Conservation (phyloP, 2,797 vertebrate species). For the Clarias laeviceps region DNA sequence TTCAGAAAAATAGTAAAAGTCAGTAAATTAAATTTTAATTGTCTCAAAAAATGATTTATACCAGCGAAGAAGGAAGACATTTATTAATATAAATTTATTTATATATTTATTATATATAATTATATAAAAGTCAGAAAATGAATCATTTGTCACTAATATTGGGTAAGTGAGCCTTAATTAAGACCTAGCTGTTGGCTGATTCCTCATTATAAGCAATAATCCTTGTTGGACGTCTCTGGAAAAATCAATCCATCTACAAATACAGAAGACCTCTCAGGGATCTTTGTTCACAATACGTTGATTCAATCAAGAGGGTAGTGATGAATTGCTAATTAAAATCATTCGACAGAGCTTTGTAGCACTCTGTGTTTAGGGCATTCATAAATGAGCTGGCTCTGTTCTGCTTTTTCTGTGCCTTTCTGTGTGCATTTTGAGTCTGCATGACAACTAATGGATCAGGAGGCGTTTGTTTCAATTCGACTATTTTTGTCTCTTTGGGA, state of each 20-base stretch:
- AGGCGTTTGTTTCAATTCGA: background rate
- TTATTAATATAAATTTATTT: too few relatives aligned
- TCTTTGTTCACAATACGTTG: background rate
- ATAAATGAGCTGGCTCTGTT: background rate
- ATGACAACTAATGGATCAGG: background rate
- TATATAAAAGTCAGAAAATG: constrained; percentile 5
- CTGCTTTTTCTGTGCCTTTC: background rate
- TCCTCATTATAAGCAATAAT: background rate
- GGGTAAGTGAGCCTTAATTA: background rate
- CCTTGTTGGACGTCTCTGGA: background rate
- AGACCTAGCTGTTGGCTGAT: background rate
- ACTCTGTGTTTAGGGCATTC: background rate
- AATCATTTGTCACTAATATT: background rate
- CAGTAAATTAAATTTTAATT: too few relatives aligned
- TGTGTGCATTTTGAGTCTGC: background rate
- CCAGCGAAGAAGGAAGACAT: background rate
- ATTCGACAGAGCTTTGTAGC: background rate
- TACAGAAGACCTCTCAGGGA: background rate
- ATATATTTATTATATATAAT: too few relatives aligned
- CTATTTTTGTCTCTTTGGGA: background rate
- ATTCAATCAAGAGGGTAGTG: background rate
- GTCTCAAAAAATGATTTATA: background rate
- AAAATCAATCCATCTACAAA: constrained; percentile 12
- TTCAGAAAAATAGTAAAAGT: background rate
- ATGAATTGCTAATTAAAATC: constrained; percentile 10